Percentiles rank a stretch among this genome's conserved stretches.
Conservation (phyloP, 2,888 invertebrate genomes). For the Parthenolecanium corni region DNA sequence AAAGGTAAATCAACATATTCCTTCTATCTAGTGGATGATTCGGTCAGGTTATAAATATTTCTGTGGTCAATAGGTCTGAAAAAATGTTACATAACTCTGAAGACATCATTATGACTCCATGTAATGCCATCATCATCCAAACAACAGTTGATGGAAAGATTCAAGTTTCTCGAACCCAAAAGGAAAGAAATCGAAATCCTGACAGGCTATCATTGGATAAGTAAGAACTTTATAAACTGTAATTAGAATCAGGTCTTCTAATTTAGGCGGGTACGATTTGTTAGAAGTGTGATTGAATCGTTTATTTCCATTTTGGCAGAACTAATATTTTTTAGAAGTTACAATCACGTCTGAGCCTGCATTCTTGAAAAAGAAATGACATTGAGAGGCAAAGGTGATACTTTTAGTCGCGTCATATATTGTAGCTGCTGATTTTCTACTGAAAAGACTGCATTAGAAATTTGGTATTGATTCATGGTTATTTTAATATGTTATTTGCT, state of each 20-base stretch:
- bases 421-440: too few species aligned
- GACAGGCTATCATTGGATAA: constrained; percentile 80
- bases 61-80: neutral
- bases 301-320: neutral
- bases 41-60: too few species aligned
- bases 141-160: constrained; percentile 53
- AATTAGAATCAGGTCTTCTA: neutral
- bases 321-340: too few species aligned
- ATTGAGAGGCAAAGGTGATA: too few species aligned
- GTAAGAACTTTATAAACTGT: constrained; percentile 39
- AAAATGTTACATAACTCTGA: constrained; percentile 8
- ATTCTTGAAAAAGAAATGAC: too few species aligned
- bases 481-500: too few species aligned
- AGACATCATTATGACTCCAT: constrained; percentile 22
- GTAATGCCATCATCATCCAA: constrained; percentile 39
- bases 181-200: constrained; percentile 71
- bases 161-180: constrained; percentile 56
- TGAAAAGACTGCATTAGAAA: too few species aligned
- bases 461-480: too few species aligned
- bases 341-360: too few species aligned
- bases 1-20: too few species aligned
- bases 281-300: neutral
- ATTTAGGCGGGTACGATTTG: neutral
- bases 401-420: too few species aligned
- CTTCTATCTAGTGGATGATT: too few species aligned